Conservation (phyloP, 2,888 invertebrate genomes). For the Drosophila suboccidentalis region DNA sequence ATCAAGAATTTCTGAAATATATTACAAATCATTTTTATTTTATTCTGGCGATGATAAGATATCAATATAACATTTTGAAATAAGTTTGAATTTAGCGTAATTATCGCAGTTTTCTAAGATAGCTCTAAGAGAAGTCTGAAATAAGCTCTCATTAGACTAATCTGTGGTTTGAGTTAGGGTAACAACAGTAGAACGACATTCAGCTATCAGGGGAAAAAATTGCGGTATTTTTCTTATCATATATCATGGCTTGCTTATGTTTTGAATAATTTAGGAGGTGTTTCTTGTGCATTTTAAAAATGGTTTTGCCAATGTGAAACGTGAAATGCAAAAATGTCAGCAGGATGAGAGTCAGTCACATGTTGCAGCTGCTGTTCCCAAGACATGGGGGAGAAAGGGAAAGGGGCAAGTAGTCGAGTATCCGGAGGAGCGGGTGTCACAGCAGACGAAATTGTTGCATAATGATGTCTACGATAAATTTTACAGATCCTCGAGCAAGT, state of each 20-base stretch:
- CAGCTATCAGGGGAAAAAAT: too few relatives aligned
- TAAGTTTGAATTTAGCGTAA: too few relatives aligned
- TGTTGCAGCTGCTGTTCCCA: conserved; percentile 62
- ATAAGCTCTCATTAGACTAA: too few relatives aligned
- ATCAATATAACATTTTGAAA: too few relatives aligned
- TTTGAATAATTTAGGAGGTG: conserved; percentile 71
- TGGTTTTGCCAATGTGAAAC: conserved; percentile 73
- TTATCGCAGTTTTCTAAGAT: too few relatives aligned
- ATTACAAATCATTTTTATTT: too few relatives aligned
- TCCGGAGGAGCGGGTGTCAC: conserved; percentile 15
- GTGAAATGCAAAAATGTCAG: conserved; percentile 68
- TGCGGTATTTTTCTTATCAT: conserved; percentile 29
- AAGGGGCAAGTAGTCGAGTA: background rate
- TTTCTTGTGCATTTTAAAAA: conserved; percentile 58
- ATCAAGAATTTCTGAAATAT: too few relatives aligned
- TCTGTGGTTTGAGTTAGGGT: too few relatives aligned
- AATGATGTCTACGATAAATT: conserved; percentile 80
- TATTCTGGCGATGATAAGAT: too few relatives aligned
- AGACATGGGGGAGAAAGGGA: background rate
- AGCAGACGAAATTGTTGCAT: conserved; percentile 71
- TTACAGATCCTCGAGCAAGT: conserved; percentile 69
- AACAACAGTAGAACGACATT: background rate
- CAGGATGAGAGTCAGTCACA: conserved; percentile 47
- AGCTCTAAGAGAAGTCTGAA: too few relatives aligned
- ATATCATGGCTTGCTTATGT: conserved; percentile 69